phyloP scores from a whole-genome alignment of 2,888 invertebrate genomes.

The Eulithis prunata region DNA sequence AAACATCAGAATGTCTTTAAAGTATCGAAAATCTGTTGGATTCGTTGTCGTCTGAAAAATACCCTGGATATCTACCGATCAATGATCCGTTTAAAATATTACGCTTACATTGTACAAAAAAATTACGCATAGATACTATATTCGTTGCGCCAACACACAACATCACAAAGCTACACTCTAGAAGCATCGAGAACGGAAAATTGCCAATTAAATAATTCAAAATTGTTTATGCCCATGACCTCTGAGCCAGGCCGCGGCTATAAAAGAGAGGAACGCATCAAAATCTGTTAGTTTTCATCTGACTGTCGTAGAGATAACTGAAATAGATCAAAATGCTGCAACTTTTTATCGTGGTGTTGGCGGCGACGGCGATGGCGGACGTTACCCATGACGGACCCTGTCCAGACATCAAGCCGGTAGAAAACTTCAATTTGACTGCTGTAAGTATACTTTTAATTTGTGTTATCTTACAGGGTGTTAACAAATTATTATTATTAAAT shows the following conservation, averaged over 20 bases:
- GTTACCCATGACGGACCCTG: conserved; percentile 63
- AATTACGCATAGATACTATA: too few relatives aligned
- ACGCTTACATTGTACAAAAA: too few relatives aligned
- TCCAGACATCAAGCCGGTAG: conserved; percentile 63
- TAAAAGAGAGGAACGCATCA: conserved; percentile 55
- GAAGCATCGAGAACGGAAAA: conserved; percentile 50
- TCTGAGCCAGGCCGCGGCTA: conserved; percentile 51
- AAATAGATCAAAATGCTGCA: conserved; percentile 59
- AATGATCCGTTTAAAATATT: too few relatives aligned
- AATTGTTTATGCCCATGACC: conserved; percentile 67
- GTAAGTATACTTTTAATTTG: conserved; percentile 48
- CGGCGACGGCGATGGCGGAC: conserved; percentile 61
- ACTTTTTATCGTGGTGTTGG: conserved; percentile 55
- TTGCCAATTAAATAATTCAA: conserved; percentile 61
- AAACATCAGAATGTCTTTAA: too few relatives aligned
- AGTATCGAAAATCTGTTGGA: too few relatives aligned
- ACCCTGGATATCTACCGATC: too few relatives aligned
- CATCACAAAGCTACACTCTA: conserved; percentile 40
- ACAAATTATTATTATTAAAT: too few relatives aligned
- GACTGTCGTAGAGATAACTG: conserved; percentile 47
- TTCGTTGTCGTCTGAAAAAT: too few relatives aligned
- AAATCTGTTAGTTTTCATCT: conserved; percentile 52
- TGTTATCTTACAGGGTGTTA: not conserved
- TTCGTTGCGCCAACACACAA: not conserved
- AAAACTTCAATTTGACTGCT: conserved; percentile 66